These are phyloP conservation scores for Cybosia mesomella DNA, from an alignment of 2,888 invertebrate species.

Conservation along the genomic window DNA sequence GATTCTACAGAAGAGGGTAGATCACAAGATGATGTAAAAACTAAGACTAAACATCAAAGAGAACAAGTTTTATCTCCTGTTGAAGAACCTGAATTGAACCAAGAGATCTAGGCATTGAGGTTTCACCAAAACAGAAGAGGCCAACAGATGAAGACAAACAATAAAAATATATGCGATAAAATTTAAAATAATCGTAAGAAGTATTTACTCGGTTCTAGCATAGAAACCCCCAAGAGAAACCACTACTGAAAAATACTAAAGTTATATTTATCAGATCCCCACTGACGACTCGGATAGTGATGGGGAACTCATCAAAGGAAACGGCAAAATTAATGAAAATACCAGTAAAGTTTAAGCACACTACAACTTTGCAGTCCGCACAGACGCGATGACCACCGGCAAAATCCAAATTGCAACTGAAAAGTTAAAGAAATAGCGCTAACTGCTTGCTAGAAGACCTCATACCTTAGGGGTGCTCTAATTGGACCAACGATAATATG, in stretches of 20 bases:
- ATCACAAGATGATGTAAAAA: constrained; percentile 67
- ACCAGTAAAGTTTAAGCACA: no score
- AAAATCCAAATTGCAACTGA: no score
- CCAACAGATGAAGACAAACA: constrained; percentile 69
- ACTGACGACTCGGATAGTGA: constrained; percentile 69
- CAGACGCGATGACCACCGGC: no score
- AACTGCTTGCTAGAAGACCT: no score
- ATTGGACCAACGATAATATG: no score
- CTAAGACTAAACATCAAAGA: constrained; percentile 80
- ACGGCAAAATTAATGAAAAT: constrained; percentile 85
- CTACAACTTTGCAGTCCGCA: no score
- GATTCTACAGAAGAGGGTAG: constrained; percentile 66
- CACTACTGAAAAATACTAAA: constrained; percentile 70
- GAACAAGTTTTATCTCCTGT: constrained; percentile 84
- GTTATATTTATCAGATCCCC: constrained; percentile 38
- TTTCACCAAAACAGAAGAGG: constrained; percentile 78
- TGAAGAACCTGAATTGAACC: constrained; percentile 77
- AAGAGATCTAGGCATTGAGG: constrained; percentile 69
- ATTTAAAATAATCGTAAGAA: no score
- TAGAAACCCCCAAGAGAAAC: constrained; percentile 70
- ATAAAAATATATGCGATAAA: constrained; percentile 68
- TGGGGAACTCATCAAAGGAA: constrained; percentile 73
- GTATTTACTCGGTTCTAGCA: constrained; percentile 69
- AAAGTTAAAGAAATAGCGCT: no score
- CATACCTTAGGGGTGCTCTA: no score